A percentile compares a stretch with the other conserved stretches of the same genome.
These are phyloP conservation scores for Argynnis bischoffii DNA, from an alignment of 2,888 invertebrate genomes.

Conservation along the genomic window DNA sequence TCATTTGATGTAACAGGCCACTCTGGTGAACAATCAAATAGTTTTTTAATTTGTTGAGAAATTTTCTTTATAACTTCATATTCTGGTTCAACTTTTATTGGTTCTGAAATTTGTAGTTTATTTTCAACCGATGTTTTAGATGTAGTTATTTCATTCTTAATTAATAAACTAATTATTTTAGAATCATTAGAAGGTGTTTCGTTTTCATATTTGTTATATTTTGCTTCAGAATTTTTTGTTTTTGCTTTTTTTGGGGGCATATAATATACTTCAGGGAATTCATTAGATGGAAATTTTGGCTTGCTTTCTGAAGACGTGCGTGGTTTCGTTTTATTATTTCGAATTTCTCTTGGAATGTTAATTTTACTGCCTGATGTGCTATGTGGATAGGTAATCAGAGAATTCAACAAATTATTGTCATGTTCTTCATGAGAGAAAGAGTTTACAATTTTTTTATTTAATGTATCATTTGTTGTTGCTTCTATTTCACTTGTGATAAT, in stretches of 20 bases:
- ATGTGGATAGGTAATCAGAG: conserved; percentile 63
- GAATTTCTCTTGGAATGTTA: conserved; percentile 8
- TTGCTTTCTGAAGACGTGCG: conserved; percentile 21
- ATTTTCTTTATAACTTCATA: too few species aligned
- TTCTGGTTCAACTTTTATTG: conserved; percentile 4
- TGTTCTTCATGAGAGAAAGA: conserved; percentile 8
- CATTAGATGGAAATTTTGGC: conserved; percentile 24
- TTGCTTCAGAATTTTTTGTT: not conserved
- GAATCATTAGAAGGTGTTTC: not conserved
- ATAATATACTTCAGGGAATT: conserved; percentile 47
- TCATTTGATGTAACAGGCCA: not conserved
- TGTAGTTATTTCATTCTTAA: not conserved
- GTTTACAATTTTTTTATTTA: not conserved
- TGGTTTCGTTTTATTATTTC: conserved; percentile 16
- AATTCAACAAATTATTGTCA: conserved; percentile 22
- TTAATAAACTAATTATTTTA: not conserved
- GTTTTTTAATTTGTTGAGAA: not conserved
- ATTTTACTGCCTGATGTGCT: conserved; percentile 43
- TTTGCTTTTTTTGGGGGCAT: conserved; percentile 48
- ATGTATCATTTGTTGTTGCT: not conserved
- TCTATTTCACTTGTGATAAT: too few species aligned
- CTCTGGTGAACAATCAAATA: not conserved
- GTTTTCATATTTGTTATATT: not conserved
- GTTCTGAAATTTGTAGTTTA: not conserved
- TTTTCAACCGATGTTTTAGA: not conserved